Conservation (phyloP, 2,888 invertebrate genomes). For the Epistrophe grossulariae region DNA sequence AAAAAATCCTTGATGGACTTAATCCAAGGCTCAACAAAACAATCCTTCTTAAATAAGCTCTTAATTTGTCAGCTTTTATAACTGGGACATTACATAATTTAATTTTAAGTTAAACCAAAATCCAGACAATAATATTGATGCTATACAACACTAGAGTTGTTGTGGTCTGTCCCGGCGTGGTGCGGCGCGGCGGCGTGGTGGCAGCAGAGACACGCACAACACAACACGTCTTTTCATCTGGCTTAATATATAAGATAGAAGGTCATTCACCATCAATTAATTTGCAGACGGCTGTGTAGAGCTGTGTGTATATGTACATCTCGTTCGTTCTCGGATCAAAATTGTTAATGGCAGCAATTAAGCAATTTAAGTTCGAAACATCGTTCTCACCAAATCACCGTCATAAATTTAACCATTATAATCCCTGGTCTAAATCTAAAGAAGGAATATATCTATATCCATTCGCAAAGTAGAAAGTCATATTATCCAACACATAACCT, state of each 20-base stretch:
- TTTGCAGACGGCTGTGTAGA: conserved; percentile 30
- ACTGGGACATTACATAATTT: conserved; percentile 23
- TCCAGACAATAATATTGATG: conserved; percentile 31
- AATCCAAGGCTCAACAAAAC: conserved; percentile 7
- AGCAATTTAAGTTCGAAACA: conserved; percentile 63
- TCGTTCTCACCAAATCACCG: conserved; percentile 49
- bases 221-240: conserved; percentile 30
- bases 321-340: conserved; percentile 36
- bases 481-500: background rate
- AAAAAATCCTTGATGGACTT: background rate
- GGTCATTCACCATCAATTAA: conserved; percentile 66
- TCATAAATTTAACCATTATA: conserved; percentile 52
- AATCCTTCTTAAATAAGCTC: conserved; percentile 4
- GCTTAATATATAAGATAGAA: conserved; percentile 43
- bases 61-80: conserved; percentile 16
- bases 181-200: background rate
- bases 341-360: conserved; percentile 67
- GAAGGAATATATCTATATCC: background rate
- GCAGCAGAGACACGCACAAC: conserved; percentile 20
- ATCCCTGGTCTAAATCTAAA: conserved; percentile 23
- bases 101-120: conserved; percentile 6
- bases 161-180: no score
- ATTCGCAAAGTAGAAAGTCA: background rate
- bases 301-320: conserved; percentile 27
- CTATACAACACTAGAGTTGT: background rate